A percentile compares a stretch with the other conserved stretches of the same genome.
phyloP scores from a whole-genome alignment of 2,113 vertebrate genomes.

The Pholis gunnellus region DNA sequence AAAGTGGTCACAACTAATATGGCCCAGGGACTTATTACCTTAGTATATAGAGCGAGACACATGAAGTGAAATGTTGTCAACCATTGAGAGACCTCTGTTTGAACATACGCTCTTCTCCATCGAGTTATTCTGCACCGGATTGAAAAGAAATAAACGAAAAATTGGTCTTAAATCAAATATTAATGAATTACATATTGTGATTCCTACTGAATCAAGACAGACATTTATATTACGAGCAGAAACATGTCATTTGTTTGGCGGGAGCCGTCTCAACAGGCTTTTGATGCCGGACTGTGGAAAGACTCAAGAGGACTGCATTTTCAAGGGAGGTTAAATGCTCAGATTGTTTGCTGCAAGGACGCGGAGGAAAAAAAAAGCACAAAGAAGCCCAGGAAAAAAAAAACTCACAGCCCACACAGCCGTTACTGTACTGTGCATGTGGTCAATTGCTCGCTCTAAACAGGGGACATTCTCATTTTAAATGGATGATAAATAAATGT shows the following conservation, averaged over 20 bases:
- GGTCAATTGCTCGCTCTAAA: slow-evolving; percentile 9
- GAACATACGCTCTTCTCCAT: background rate
- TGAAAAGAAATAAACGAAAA: background rate
- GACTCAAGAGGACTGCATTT: slow-evolving; percentile 15
- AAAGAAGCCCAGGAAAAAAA: slow-evolving; percentile 1
- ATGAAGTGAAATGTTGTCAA: background rate
- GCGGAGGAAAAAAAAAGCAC: slow-evolving; percentile 3
- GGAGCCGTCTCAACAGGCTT: background rate
- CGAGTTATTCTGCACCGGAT: background rate
- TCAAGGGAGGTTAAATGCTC: slow-evolving; percentile 12
- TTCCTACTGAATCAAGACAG: background rate
- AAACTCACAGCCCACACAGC: background rate
- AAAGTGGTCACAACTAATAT: slow-evolving; percentile 48
- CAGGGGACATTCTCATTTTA: background rate
- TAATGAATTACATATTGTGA: background rate
- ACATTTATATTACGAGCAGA: background rate
- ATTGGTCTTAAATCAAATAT: background rate
- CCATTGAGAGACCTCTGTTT: background rate
- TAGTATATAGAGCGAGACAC: background rate
- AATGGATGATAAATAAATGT: slow-evolving; percentile 26
- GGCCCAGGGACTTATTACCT: slow-evolving; percentile 34
- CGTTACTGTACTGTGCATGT: background rate
- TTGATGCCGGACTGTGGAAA: background rate
- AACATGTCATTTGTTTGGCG: background rate
- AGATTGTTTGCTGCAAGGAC: background rate